Percentiles rank a stretch among this genome's conserved stretches.
These are phyloP conservation scores for Neotoma lepida DNA, from an alignment of 2,113 vertebrate genomes.

Conservation along the genomic window DNA sequence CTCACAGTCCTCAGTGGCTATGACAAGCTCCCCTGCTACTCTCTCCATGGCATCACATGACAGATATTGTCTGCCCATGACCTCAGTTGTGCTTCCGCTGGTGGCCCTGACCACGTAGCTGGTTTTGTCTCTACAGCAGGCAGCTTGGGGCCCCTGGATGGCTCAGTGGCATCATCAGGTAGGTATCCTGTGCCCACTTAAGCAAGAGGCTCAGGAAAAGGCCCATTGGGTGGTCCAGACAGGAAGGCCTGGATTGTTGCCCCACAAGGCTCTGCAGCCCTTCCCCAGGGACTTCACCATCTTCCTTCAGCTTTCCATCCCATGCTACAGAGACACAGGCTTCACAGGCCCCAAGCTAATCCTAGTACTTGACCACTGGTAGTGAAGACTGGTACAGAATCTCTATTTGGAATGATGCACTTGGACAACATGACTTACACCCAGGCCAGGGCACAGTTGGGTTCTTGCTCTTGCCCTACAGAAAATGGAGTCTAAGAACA, in stretches of 20 bases:
- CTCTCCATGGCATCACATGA: neutral
- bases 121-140: neutral
- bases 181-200: neutral
- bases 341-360: neutral
- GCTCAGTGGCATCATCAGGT: neutral
- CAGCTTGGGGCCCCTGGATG: neutral
- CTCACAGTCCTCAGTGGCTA: neutral
- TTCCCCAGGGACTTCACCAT: neutral
- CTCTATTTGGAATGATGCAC: neutral
- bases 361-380: neutral
- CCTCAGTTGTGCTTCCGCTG: neutral
- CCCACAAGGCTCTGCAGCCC: neutral
- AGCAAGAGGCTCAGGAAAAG: neutral
- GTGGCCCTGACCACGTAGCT: neutral
- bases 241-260: neutral
- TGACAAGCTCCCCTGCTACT: neutral
- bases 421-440: neutral
- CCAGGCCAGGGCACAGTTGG: neutral
- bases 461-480: neutral
- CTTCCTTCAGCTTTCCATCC: neutral
- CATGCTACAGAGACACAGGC: neutral
- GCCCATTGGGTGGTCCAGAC: neutral
- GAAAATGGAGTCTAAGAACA: neutral
- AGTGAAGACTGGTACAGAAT: neutral
- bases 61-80: conserved; percentile 52